Conservation (phyloP, 1,140 invertebrate species). For the Drosophila watanabei region DNA sequence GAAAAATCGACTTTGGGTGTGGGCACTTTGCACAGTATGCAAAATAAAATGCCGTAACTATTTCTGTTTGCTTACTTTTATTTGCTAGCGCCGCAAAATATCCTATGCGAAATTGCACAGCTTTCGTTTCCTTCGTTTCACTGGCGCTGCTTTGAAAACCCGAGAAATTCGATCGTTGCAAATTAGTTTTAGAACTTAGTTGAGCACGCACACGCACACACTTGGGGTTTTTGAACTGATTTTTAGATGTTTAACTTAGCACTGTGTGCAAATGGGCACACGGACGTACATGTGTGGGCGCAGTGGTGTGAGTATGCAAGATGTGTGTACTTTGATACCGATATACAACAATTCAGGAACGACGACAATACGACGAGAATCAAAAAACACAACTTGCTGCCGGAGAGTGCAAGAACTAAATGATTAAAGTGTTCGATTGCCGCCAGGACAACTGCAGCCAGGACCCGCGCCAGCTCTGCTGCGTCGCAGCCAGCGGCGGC, state of each 20-base stretch:
- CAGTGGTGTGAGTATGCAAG: slow-evolving; percentile 63
- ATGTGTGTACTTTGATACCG: slow-evolving; percentile 78
- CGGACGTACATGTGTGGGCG: slow-evolving; percentile 43
- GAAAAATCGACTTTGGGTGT: slow-evolving; percentile 82
- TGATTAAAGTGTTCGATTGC: slow-evolving; percentile 81
- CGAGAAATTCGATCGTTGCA: slow-evolving; percentile 51
- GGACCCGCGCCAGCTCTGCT: slow-evolving; percentile 54
- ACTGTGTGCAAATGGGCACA: slow-evolving; percentile 43
- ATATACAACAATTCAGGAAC: slow-evolving; percentile 84
- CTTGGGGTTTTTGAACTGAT: slow-evolving; percentile 47
- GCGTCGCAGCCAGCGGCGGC: slow-evolving; percentile 28
- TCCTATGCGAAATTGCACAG: slow-evolving; percentile 48
- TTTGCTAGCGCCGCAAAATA: slow-evolving; percentile 53
- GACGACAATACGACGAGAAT: slow-evolving; percentile 81
- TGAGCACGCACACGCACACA: slow-evolving; percentile 60
- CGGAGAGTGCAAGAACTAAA: slow-evolving; percentile 86
- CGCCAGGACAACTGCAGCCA: slow-evolving; percentile 81
- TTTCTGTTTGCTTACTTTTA: slow-evolving; percentile 63
- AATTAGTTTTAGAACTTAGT: slow-evolving; percentile 67
- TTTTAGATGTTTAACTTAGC: slow-evolving; percentile 48
- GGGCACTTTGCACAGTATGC: slow-evolving; percentile 58
- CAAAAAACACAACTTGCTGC: slow-evolving; percentile 86
- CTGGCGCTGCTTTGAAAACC: slow-evolving; percentile 28
- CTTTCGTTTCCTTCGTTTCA: slow-evolving; percentile 9
- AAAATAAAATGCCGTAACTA: slow-evolving; percentile 49